phyloP scores from a whole-genome alignment of 2,888 invertebrate species.

The Pycnomerus fuliginosus region DNA sequence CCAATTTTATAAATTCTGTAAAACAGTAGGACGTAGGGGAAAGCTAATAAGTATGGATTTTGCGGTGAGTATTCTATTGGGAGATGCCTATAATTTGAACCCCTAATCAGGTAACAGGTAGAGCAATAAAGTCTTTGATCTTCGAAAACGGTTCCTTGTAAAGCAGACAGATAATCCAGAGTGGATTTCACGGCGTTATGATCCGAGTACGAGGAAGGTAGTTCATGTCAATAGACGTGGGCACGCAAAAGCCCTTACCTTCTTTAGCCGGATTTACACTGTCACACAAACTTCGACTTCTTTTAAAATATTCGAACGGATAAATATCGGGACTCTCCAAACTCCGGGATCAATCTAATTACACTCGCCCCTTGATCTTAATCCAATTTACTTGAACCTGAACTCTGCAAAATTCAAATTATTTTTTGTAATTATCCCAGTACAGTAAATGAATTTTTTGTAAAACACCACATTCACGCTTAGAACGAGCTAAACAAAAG shows the following conservation, averaged over 20 bases:
- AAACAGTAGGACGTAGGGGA: too few species aligned
- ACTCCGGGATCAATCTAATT: too few species aligned
- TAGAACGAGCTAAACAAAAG: too few species aligned
- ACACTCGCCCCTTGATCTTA: too few species aligned
- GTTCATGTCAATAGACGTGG: constrained; percentile 36
- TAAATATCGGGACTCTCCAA: constrained; percentile 22
- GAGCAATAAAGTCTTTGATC: constrained; percentile 42
- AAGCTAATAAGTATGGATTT: too few species aligned
- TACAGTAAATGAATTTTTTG: too few species aligned
- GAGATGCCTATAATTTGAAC: constrained; percentile 37
- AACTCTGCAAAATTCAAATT: too few species aligned
- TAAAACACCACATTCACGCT: too few species aligned
- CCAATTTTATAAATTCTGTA: too few species aligned
- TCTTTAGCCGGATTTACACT: constrained; percentile 33
- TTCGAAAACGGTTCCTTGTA: constrained; percentile 37
- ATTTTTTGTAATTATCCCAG: too few species aligned
- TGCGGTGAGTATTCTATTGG: constrained; percentile 30
- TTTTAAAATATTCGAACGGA: constrained; percentile 29
- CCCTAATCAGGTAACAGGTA: constrained; percentile 40
- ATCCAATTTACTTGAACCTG: too few species aligned
- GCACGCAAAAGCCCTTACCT: constrained; percentile 35
- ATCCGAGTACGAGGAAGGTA: constrained; percentile 31
- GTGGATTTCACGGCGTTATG: constrained; percentile 41
- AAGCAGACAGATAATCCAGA: constrained; percentile 40
- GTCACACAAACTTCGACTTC: constrained; percentile 26